Evolutionary conservation across 1,140 invertebrate genomes (phyloP).

Genomic region (Ridgeia piscesae): DNA sequence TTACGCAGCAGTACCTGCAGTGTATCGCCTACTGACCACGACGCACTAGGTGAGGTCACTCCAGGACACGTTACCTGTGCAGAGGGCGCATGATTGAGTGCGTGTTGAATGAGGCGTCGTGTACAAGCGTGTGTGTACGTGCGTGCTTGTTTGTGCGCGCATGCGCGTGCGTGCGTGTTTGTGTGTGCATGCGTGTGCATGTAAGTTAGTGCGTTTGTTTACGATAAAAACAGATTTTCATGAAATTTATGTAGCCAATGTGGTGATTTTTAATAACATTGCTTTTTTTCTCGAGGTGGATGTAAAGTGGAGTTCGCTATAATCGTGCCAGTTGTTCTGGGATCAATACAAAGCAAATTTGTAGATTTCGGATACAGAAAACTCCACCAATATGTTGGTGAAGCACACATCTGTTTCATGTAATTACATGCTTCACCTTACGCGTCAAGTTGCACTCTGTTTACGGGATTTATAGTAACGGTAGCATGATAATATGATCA

Average conservation of each 20-base stretch:
- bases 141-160: too few relatives aligned
- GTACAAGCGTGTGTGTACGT: neutral
- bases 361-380: neutral
- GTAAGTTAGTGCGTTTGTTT: too few relatives aligned
- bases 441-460: neutral
- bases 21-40: neutral
- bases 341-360: neutral
- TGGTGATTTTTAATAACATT: too few relatives aligned
- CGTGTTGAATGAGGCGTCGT: too few relatives aligned
- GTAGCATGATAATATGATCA: neutral
- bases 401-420: neutral
- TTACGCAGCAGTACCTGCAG: neutral
- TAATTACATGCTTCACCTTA: neutral
- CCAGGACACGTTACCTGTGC: neutral
- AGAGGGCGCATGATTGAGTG: neutral
- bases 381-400: neutral
- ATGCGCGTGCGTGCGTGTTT: too few relatives aligned
- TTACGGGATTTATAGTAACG: neutral
- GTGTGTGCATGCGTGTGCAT: too few relatives aligned
- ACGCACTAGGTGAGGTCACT: neutral
- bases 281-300: neutral
- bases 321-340: neutral
- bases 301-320: neutral
- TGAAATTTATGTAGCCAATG: too few relatives aligned
- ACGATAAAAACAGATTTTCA: too few relatives aligned